Conservation (phyloP, 2,113 vertebrate species). For the Todiramphus chloris region DNA sequence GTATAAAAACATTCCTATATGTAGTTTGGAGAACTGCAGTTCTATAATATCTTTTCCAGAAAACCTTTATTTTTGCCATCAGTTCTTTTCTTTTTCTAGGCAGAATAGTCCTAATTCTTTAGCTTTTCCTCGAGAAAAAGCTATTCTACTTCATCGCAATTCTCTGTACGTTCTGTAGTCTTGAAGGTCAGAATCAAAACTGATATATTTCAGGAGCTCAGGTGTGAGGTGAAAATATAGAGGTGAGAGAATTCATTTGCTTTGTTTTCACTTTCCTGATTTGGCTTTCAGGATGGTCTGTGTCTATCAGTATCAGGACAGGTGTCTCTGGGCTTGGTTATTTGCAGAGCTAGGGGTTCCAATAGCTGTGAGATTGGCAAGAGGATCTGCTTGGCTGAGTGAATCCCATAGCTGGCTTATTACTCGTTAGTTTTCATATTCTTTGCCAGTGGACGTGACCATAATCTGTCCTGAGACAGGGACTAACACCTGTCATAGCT, state of each 20-base stretch:
- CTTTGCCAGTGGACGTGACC: background rate
- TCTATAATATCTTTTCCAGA: background rate
- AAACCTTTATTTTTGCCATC: background rate
- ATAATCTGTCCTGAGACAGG: background rate
- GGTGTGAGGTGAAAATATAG: background rate
- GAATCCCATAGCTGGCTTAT: background rate
- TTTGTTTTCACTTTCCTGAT: background rate
- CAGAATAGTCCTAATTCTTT: background rate
- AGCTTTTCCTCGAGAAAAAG: background rate
- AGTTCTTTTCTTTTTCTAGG: background rate
- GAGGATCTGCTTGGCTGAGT: background rate
- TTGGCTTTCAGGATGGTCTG: background rate
- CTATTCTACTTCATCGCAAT: background rate
- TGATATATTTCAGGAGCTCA: background rate
- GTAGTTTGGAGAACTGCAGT: background rate
- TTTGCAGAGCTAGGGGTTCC: background rate
- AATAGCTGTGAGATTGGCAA: background rate
- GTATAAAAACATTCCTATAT: background rate
- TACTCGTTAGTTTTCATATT: background rate
- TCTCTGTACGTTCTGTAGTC: background rate
- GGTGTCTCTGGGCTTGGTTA: background rate
- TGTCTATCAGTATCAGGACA: background rate
- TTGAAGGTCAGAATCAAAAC: background rate
- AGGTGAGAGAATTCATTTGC: background rate
- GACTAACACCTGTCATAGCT: background rate